phyloP scores from a whole-genome alignment of 2,797 vertebrate species.

The Sebastes flavidus region DNA sequence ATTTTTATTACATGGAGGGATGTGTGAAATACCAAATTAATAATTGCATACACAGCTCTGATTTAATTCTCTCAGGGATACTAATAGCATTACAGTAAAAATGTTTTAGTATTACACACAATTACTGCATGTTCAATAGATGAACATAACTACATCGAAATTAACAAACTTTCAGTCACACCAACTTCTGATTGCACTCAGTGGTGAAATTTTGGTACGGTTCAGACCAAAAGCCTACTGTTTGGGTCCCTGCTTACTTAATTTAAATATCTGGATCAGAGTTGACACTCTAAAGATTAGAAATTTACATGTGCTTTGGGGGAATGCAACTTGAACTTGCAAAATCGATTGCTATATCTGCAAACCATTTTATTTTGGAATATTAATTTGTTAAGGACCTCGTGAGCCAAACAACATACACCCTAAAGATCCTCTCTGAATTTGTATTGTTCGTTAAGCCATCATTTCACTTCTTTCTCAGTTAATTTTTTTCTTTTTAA shows the following conservation, averaged over 20 bases:
- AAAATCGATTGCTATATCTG: neutral
- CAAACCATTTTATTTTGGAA: neutral
- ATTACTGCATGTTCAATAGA: neutral
- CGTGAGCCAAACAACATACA: neutral
- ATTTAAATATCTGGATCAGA: neutral
- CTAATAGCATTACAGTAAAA: neutral
- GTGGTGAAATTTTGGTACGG: neutral
- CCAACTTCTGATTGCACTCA: neutral
- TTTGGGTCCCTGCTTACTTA: neutral
- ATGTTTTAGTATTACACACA: neutral
- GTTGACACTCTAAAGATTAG: neutral
- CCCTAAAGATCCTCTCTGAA: neutral
- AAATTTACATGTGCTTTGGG: neutral
- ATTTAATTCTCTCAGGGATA: neutral
- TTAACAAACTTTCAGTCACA: neutral
- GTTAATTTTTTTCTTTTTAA: neutral
- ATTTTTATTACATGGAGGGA: neutral
- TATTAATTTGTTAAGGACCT: neutral
- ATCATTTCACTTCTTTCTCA: neutral
- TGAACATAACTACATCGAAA: neutral
- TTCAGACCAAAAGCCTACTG: neutral
- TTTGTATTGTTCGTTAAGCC: neutral
- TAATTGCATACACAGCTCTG: neutral
- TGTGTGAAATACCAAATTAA: neutral
- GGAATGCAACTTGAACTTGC: neutral